Base-by-base conservation (phyloP, 1,140 invertebrate species). In the Drosophila sproati region DNA sequence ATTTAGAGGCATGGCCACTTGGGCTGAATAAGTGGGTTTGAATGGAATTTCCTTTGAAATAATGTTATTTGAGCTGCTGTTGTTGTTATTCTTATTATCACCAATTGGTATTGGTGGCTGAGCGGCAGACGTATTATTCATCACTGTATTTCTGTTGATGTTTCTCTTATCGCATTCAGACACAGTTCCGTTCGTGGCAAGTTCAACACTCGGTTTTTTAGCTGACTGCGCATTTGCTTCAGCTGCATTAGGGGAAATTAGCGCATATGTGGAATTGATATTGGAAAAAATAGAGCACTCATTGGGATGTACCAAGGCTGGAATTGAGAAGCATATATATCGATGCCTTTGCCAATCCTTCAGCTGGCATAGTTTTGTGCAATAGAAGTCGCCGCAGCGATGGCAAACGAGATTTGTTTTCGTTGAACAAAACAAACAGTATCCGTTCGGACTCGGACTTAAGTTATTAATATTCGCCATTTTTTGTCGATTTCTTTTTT, bases 381-480 rank as follows among this genome's bases (percentile, higher is more conserved):
- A 88, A 62, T 88, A 88, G 20, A 81, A 88, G 47, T 90, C 86
- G 0, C 86, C 86, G 32, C 83, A 88, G 2, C 86, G 55, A 63
- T 88, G 86, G 7, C 83, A 88, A 50, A 41, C 54, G 2, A 61
- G 39, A n/a, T 37, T 43, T 0, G 78, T 48, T 60, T 31, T 29
- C 29, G 3, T n/a, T 39, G 51, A 29, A 35, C 82, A 82, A 1
- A 55, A 8, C 10, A 87, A 78, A 37, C 82, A 86, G 5, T 48
- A 50, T 20, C 72, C 62, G 7, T 7, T 52, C 5, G 47, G 3
- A 41, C 2, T 28, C 6, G 34, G n/a, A 5, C 10, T 37, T 20
- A 35, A 0, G n/a, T n/a, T 20, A 5, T 66, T 20, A 8, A 5
- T 2, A 4, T 41, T 47, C 5, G 45, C 51, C 52, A 66, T 66